Evolutionary conservation across 2,113 vertebrate species (phyloP), one percentile per base, ranked within the genome.

Genomic region (Sceloporus undulatus): DNA sequence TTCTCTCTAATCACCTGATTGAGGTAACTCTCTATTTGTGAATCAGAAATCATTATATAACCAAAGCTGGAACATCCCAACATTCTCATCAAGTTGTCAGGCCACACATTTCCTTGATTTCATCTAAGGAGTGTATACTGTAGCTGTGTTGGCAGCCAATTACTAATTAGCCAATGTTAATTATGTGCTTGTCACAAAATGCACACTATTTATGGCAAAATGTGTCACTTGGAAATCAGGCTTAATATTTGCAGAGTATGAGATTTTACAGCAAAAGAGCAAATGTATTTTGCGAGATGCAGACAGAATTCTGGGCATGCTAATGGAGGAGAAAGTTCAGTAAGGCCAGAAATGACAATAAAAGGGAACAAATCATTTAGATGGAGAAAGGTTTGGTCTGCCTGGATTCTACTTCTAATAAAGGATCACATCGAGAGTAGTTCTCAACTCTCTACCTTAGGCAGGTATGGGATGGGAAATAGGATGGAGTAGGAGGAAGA

Each of bases 101-200:
- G 34, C 66, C 82, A 91, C 80, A 84, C 90, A 95, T 93, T 92
- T 93, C 62, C 48, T 85, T 79, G 56, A 85, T 93, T 91, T 84
- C n/a, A 88, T 94, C 79, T 85, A 90, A 94, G 94, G 82, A 95
- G 94, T 89, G 91, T 18, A 93, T 92, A 94, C 87, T 91, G 66
- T 91, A 88, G 91, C 79, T 92, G 68, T 94, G 91, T 86, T 94
- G 86, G 93, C 91, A 90, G 88, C 86, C 92, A 95, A 82, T 0
- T 62, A 92, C 87, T 92, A 92, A 95, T 93, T 95, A 95, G 73
- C 70, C 93, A 95, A 96, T 91, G 77, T 88, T 94, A 96, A 95
- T 96, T 93, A 93, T 16, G 42, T 85, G 85, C 91, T 90, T 94
- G 92, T 94, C 91, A 88, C 48, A n/a, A 95, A 95, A 94, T 86